phyloP scores from a whole-genome alignment of 2,113 vertebrate genomes.

The Cyprinus carpio region DNA sequence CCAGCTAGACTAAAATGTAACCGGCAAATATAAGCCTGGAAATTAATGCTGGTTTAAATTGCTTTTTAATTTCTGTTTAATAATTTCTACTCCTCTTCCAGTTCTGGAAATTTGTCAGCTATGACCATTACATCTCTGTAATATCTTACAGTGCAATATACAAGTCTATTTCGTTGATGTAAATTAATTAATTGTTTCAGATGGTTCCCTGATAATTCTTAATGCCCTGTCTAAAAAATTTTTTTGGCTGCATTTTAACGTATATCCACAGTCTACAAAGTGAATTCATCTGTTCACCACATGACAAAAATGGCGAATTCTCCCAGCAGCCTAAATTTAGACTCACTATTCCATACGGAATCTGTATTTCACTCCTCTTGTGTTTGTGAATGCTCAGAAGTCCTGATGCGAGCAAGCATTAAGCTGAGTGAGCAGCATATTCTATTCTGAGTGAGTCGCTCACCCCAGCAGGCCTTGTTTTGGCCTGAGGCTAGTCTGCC shows the following conservation, averaged over 20 bases:
- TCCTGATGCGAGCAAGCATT: constrained; percentile 8
- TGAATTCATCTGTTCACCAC: not conserved
- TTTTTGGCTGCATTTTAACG: not conserved
- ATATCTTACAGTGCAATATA: not conserved
- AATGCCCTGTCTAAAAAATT: not conserved
- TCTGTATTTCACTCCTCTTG: not conserved
- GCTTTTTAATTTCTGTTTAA: constrained; percentile 1
- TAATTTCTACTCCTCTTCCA: not conserved
- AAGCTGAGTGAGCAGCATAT: constrained; percentile 30
- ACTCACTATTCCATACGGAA: not conserved
- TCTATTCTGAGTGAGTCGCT: constrained; percentile 55
- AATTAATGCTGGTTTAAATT: not conserved
- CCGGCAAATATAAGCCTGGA: not conserved
- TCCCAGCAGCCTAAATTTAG: constrained; percentile 26
- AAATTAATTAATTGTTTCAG: not conserved
- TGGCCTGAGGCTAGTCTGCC: constrained; percentile 69
- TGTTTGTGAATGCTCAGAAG: constrained; percentile 16
- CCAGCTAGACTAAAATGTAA: not conserved
- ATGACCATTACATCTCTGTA: not conserved
- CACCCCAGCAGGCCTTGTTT: constrained; percentile 70
- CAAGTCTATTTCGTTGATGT: not conserved
- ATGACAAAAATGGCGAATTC: constrained; percentile 2
- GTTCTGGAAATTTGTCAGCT: not conserved
- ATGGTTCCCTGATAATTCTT: not conserved
- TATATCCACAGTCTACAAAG: not conserved